phyloP scores from a whole-genome alignment of 2,888 invertebrate species.

The Leptinotarsa juncta region DNA sequence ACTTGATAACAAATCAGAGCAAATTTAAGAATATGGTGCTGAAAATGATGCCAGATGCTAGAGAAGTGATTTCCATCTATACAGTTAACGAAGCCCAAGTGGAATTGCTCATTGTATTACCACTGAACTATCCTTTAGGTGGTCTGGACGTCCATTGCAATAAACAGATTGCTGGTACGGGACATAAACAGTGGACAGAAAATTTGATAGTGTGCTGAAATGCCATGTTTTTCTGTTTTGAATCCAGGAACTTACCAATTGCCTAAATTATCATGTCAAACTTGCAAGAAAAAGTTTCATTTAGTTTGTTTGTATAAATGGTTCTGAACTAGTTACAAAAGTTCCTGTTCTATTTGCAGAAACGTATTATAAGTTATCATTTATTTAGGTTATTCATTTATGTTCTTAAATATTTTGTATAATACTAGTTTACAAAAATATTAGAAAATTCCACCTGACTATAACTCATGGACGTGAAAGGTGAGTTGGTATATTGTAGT shows the following conservation, averaged over 20 bases:
- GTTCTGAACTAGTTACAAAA: slow-evolving; percentile 93
- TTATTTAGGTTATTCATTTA: background rate
- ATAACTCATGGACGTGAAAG: slow-evolving; percentile 4
- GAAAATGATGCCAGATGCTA: slow-evolving; percentile 75
- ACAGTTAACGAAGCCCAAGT: slow-evolving; percentile 84
- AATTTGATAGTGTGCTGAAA: slow-evolving; percentile 91
- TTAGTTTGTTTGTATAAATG: slow-evolving; percentile 94
- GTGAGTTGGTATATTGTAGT: slow-evolving; percentile 8
- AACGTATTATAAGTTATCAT: slow-evolving; percentile 71
- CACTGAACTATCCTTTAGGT: slow-evolving; percentile 87
- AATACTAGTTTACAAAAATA: background rate
- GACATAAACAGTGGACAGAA: slow-evolving; percentile 84
- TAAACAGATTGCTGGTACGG: slow-evolving; percentile 76
- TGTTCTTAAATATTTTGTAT: background rate
- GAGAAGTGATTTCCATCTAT: slow-evolving; percentile 86
- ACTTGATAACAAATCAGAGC: slow-evolving; percentile 69
- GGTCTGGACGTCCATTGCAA: slow-evolving; percentile 78
- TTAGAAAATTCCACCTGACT: background rate
- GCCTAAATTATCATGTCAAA: slow-evolving; percentile 87
- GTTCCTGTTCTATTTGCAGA: slow-evolving; percentile 94
- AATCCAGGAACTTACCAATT: slow-evolving; percentile 85
- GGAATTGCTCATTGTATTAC: slow-evolving; percentile 82
- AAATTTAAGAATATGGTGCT: slow-evolving; percentile 76
- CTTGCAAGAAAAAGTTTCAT: slow-evolving; percentile 96
- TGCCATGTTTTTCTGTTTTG: slow-evolving; percentile 93